These are phyloP conservation scores for Lagopus leucura DNA, from an alignment of 2,113 vertebrate species.

Conservation along the genomic window DNA sequence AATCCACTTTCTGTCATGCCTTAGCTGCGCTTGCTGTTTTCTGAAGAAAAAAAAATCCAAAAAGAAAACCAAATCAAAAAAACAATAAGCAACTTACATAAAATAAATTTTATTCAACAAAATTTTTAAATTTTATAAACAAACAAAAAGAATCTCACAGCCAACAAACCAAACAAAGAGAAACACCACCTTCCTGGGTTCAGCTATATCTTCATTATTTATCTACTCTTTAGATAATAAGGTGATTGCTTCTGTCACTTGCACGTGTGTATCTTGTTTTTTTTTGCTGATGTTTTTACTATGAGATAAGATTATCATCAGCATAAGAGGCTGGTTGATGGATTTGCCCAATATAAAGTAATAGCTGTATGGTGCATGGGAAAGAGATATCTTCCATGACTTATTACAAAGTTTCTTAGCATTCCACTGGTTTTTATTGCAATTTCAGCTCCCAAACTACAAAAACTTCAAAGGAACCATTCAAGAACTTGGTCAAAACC, in stretches of 20 bases:
- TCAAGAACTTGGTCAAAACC: slow-evolving; percentile 96
- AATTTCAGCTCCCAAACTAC: slow-evolving; percentile 92
- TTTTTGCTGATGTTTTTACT: neutral
- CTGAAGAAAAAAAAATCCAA: neutral
- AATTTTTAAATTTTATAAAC: neutral
- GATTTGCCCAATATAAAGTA: neutral
- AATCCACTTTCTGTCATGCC: neutral
- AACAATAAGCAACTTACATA: neutral
- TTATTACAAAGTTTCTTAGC: neutral
- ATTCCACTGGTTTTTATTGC: neutral
- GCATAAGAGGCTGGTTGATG: neutral
- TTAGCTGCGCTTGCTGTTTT: neutral
- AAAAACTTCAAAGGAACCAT: slow-evolving; percentile 97
- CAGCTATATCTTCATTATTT: neutral
- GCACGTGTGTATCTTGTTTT: neutral
- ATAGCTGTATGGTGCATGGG: neutral
- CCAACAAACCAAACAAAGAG: neutral
- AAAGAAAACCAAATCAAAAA: neutral
- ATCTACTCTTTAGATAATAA: neutral
- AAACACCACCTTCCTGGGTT: neutral
- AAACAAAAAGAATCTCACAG: neutral
- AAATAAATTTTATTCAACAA: too few species aligned
- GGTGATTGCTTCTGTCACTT: neutral
- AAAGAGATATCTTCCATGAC: neutral
- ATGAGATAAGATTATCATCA: neutral